Evolutionary conservation across 2,797 vertebrate genomes (phyloP).

Genomic region (Crax fasciolata): DNA sequence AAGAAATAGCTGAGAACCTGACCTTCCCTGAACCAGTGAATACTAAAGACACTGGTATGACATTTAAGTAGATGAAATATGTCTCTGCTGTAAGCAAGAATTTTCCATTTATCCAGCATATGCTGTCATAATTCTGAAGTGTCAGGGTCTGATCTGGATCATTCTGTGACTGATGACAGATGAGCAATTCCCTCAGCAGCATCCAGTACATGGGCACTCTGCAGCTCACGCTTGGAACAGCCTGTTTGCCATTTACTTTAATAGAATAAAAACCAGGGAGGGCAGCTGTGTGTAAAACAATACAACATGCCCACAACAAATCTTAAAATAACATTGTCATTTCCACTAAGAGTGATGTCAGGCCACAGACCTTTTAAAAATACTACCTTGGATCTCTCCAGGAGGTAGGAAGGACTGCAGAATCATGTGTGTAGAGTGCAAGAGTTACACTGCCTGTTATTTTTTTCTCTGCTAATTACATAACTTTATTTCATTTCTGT

Average conservation of each 20-base stretch:
- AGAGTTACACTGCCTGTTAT: neutral
- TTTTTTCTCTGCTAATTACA: neutral
- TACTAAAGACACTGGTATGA: neutral
- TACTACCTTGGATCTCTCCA: neutral
- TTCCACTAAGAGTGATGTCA: fast-evolving
- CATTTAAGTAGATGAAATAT: neutral
- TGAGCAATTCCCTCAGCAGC: neutral
- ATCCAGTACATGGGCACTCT: fast-evolving
- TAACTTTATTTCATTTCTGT: neutral
- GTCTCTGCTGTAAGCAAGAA: neutral
- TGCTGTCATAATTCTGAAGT: neutral
- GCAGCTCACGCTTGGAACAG: fast-evolving
- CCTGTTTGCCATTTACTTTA: neutral
- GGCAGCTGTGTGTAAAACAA: neutral
- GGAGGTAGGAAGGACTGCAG: neutral
- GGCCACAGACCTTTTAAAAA: neutral
- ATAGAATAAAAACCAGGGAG: neutral
- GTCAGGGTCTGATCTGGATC: neutral
- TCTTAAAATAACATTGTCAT: neutral
- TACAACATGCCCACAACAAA: neutral
- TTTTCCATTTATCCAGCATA: neutral
- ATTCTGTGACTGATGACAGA: neutral
- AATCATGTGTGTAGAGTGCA: fast-evolving
- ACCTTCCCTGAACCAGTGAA: neutral
- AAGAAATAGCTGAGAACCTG: neutral